phyloP scores from a whole-genome alignment of 2,888 invertebrate genomes.

The Rhagium mordax region DNA sequence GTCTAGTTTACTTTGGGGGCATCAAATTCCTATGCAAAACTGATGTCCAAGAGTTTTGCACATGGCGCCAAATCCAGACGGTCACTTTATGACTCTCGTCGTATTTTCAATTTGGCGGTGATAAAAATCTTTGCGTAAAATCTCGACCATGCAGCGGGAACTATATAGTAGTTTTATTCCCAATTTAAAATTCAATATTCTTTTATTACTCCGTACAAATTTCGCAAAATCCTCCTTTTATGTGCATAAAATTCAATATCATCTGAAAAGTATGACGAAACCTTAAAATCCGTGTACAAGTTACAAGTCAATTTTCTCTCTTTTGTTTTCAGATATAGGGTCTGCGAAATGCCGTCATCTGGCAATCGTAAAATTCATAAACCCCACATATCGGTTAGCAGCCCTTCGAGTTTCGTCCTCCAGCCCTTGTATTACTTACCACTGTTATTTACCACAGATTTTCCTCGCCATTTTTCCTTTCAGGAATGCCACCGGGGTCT shows the following conservation, averaged over 20 bases:
- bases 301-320: conserved; percentile 42
- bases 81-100: background rate
- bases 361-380: conserved; percentile 43
- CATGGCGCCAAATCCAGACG: background rate
- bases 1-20: no score
- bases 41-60: no score
- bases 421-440: conserved; percentile 16
- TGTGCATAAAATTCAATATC: conserved; percentile 45
- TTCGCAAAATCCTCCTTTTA: conserved; percentile 44
- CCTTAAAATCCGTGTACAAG: conserved; percentile 37
- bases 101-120: conserved; percentile 3
- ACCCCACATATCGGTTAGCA: conserved; percentile 23
- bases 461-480: conserved; percentile 32
- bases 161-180: conserved; percentile 37
- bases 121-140: conserved; percentile 7
- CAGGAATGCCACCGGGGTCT: conserved; percentile 23
- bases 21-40: no score
- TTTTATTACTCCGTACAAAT: conserved; percentile 49
- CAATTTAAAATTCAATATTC: conserved; percentile 52
- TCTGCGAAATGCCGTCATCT: conserved; percentile 42
- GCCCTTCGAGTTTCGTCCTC: conserved; percentile 17
- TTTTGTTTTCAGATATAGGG: conserved; percentile 42
- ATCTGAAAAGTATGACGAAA: conserved; percentile 43
- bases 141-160: background rate
- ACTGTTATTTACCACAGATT: conserved; percentile 30